Evolutionary conservation across 1,140 invertebrate genomes (phyloP).

Genomic region (Lasioglossum baleicum): DNA sequence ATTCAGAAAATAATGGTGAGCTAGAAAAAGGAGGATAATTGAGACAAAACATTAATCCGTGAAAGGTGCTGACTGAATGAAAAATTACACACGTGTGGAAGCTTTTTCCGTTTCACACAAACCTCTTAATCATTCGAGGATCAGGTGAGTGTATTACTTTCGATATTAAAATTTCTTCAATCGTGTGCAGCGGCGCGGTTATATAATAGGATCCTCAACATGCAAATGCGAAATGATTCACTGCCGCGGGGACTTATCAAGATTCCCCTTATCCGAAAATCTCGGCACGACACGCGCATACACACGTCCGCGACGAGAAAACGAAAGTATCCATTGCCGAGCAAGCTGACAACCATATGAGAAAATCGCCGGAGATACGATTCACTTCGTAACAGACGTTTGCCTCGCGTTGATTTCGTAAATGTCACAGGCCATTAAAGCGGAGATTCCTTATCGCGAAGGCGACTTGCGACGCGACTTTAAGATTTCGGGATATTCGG

Average conservation of each 20-base stretch:
- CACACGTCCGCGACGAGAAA: conserved; percentile 7
- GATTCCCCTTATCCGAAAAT: conserved; percentile 50
- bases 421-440: conserved; percentile 43
- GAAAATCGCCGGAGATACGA: conserved; percentile 35
- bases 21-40: too few species aligned
- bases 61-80: too few species aligned
- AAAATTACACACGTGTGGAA: too few species aligned
- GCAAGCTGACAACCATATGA: conserved; percentile 32
- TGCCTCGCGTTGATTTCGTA: conserved; percentile 30
- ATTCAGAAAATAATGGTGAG: too few species aligned
- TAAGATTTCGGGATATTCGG: conserved; percentile 14
- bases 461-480: not conserved
- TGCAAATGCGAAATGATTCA: conserved; percentile 16
- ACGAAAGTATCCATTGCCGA: conserved; percentile 28
- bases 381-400: conserved; percentile 20
- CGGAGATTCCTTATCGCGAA: conserved; percentile 33
- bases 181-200: not conserved
- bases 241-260: conserved; percentile 27
- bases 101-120: too few species aligned
- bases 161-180: not conserved
- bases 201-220: not conserved
- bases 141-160: not conserved
- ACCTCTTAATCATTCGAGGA: not conserved
- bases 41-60: too few species aligned
- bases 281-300: conserved; percentile 8